These are phyloP conservation scores for Otus sunia DNA, from an alignment of 2,113 vertebrate species.

Conservation along the genomic window DNA sequence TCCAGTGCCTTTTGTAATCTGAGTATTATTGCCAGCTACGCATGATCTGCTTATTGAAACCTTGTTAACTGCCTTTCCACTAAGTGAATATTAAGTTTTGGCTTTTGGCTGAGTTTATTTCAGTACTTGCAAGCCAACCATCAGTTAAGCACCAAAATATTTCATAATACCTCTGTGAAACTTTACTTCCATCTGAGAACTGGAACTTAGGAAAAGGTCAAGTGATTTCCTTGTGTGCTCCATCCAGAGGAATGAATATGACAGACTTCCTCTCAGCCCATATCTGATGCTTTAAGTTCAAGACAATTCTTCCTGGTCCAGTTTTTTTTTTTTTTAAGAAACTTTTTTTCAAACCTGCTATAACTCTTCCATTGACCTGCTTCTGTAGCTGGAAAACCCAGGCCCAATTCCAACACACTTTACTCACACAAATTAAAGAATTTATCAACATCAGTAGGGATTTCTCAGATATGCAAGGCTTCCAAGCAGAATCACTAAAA, in stretches of 20 bases:
- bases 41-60: neutral
- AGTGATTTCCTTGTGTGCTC: neutral
- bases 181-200: neutral
- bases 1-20: neutral
- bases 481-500: neutral
- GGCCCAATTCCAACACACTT: neutral
- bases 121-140: neutral
- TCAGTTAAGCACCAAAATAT: neutral
- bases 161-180: neutral
- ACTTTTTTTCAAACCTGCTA: neutral
- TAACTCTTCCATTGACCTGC: neutral
- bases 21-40: neutral
- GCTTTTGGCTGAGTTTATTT: neutral
- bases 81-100: neutral
- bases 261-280: neutral
- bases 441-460: neutral
- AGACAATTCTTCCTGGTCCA: neutral
- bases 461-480: neutral
- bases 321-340: neutral
- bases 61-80: neutral
- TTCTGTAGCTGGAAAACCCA: no score
- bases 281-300: neutral
- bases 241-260: neutral
- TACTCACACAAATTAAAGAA: neutral
- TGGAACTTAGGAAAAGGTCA: neutral